phyloP scores from a whole-genome alignment of 53 echinoderm and acorn worm species.

The Echinarachnius parma region DNA sequence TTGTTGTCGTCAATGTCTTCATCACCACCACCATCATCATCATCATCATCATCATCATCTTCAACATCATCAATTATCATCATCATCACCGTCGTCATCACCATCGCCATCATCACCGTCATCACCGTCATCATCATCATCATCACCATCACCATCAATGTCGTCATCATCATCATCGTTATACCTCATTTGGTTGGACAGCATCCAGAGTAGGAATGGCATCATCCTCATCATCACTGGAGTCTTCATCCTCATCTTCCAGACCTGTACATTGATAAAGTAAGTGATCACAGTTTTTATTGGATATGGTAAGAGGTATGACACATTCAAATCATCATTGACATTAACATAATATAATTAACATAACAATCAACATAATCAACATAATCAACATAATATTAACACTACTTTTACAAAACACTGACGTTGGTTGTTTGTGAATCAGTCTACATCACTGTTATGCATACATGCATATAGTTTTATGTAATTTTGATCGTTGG shows the following conservation, averaged over 20 bases:
- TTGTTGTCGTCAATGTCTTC: background rate
- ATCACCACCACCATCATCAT: background rate
- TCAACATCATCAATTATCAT: background rate
- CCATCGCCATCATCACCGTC: background rate
- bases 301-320: too few relatives aligned
- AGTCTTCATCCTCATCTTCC: constrained; percentile 26
- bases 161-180: background rate
- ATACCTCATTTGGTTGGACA: constrained; percentile 29
- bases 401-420: too few relatives aligned
- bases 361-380: too few relatives aligned
- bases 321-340: too few relatives aligned
- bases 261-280: too few relatives aligned
- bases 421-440: too few relatives aligned
- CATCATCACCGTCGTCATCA: background rate
- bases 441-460: too few relatives aligned
- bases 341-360: too few relatives aligned
- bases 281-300: background rate
- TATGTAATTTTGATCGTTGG: too few relatives aligned
- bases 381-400: too few relatives aligned
- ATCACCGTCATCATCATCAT: background rate
- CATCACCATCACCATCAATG: background rate
- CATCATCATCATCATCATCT: background rate
- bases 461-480: too few relatives aligned
- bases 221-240: constrained; percentile 26
- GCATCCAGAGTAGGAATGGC: constrained; percentile 31